These are phyloP conservation scores for Sinosuthora webbiana DNA, from an alignment of 2,113 vertebrate species.

Conservation along the genomic window DNA sequence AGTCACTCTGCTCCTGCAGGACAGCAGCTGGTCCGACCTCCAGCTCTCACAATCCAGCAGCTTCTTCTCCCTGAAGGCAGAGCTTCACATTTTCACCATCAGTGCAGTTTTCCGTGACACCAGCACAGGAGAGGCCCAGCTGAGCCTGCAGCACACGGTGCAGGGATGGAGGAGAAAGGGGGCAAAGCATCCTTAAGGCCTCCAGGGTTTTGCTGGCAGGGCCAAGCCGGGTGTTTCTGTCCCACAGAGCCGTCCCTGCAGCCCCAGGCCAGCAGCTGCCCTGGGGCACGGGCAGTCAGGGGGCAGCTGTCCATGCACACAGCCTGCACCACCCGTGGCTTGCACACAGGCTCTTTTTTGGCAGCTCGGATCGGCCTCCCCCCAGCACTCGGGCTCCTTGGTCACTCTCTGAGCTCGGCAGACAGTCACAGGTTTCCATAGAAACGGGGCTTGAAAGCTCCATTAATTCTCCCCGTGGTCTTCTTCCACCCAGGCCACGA, in stretches of 20 bases:
- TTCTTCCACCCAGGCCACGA: conserved; percentile 97
- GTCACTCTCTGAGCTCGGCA: conserved; percentile 60
- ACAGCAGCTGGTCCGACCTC: not conserved
- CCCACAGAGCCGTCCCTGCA: not conserved
- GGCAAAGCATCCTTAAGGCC: conserved; percentile 66
- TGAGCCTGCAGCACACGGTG: conserved; percentile 11
- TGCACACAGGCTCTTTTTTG: conserved; percentile 47
- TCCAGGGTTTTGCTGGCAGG: conserved; percentile 44
- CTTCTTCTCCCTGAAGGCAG: conserved; percentile 3
- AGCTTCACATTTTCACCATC: conserved; percentile 5
- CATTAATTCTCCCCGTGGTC: conserved; percentile 86
- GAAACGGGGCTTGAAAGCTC: conserved; percentile 6
- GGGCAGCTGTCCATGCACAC: not conserved
- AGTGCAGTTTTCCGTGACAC: not conserved
- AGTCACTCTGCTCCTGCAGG: conserved; percentile 35
- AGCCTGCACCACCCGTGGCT: not conserved
- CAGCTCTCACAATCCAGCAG: not conserved
- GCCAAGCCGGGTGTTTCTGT: not conserved
- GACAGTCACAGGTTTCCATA: not conserved
- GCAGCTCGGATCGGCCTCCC: conserved; percentile 55
- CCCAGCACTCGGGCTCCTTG: conserved; percentile 28
- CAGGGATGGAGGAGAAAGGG: not conserved
- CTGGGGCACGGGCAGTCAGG: not conserved
- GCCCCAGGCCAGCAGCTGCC: not conserved
- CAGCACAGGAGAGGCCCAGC: not conserved